Conservation (phyloP, 2,113 vertebrate species). For the Calidris pygmaea region DNA sequence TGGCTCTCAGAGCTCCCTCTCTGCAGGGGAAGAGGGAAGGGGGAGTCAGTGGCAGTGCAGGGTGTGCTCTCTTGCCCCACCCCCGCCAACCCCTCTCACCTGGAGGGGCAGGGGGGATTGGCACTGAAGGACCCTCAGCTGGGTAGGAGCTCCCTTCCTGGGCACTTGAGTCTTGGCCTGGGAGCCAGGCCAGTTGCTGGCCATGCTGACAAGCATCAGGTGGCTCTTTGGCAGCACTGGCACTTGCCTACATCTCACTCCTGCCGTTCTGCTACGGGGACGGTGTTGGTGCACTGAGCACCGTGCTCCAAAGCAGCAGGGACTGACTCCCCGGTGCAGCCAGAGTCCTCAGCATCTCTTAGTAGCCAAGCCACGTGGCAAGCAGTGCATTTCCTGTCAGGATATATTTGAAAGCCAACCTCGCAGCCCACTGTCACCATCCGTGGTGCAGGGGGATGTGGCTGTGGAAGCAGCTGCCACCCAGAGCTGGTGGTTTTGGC, state of each 20-base stretch:
- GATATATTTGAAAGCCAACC: neutral
- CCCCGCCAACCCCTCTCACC: neutral
- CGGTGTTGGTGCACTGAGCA: accelerated
- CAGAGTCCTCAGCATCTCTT: accelerated
- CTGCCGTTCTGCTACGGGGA: neutral
- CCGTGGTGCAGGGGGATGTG: accelerated
- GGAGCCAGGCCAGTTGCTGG: neutral
- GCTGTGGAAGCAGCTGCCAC: neutral
- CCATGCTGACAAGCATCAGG: accelerated
- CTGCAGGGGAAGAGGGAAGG: neutral
- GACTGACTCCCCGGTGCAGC: accelerated
- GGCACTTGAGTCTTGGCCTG: accelerated
- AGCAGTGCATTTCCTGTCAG: accelerated
- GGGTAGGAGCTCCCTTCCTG: neutral
- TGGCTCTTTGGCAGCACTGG: neutral
- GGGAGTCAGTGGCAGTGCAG: neutral
- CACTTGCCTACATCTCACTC: accelerated
- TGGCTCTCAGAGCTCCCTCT: neutral
- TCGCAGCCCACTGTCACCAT: accelerated
- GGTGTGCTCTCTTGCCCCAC: accelerated
- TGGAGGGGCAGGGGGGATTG: neutral
- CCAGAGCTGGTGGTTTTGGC: accelerated
- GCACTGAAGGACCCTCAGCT: accelerated
- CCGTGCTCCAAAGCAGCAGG: accelerated
- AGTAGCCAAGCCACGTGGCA: neutral